Evolutionary conservation across 2,113 vertebrate species (phyloP).

Genomic region (Lepidothrix coronata): DNA sequence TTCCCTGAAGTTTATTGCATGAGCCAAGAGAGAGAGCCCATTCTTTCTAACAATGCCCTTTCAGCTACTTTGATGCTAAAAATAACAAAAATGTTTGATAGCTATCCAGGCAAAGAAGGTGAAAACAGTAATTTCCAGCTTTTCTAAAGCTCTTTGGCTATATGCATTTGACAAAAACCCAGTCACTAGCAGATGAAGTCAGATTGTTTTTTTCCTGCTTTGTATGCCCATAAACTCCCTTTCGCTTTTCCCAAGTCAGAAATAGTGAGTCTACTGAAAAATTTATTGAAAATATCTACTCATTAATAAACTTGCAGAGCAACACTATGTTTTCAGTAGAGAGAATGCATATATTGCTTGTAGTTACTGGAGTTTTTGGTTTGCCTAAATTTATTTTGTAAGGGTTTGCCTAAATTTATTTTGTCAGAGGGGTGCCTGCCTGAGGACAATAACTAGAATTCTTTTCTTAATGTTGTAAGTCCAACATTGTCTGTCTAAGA

Average conservation of each 20-base stretch:
- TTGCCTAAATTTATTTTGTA: neutral
- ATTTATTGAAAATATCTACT: neutral
- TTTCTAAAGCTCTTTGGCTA: constrained; percentile 45
- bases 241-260: neutral
- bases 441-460: constrained; percentile 11
- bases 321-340: neutral
- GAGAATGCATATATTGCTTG: neutral
- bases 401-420: neutral
- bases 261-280: neutral
- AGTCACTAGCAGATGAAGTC: neutral
- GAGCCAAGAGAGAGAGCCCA: constrained; percentile 28
- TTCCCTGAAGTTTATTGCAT: constrained; percentile 11
- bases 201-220: constrained; percentile 19
- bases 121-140: constrained; percentile 69
- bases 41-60: constrained; percentile 68
- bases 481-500: neutral
- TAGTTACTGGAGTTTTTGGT: neutral
- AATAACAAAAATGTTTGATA: constrained; percentile 63
- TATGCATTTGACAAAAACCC: constrained; percentile 1
- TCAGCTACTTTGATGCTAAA: constrained; percentile 70
- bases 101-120: constrained; percentile 61
- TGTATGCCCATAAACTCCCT: neutral
- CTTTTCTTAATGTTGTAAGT: neutral
- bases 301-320: neutral
- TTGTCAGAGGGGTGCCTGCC: neutral